Percentiles rank a stretch among this genome's conserved stretches.
phyloP scores from a whole-genome alignment of 2,113 vertebrate genomes.

The Ursus arctos region DNA sequence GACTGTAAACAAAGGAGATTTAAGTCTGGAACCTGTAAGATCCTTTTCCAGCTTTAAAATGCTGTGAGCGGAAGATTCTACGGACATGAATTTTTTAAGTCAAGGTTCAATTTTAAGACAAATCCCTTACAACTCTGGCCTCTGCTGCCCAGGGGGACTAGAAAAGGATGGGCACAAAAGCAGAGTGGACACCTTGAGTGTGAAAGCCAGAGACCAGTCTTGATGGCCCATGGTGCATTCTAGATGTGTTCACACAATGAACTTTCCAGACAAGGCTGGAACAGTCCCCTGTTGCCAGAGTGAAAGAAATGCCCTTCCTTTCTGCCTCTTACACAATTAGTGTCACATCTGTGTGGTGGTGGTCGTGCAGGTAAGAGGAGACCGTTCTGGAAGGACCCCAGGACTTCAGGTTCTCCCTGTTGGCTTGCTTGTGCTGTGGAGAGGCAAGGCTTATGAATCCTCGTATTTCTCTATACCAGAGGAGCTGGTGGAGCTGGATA shows the following conservation, averaged over 20 bases:
- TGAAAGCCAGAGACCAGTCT: neutral
- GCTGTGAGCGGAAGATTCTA: neutral
- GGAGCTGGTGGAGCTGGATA: neutral
- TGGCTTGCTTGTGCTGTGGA: neutral
- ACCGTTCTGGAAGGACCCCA: neutral
- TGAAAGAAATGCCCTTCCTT: neutral
- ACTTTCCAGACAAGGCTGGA: neutral
- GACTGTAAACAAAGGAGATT: neutral
- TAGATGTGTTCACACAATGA: neutral
- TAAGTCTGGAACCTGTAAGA: neutral
- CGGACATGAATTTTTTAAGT: neutral
- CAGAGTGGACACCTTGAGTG: neutral
- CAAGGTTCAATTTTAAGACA: neutral
- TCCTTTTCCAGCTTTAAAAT: constrained; percentile 12
- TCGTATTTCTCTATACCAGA: neutral
- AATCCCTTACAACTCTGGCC: neutral
- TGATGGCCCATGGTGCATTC: neutral
- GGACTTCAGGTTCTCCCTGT: neutral
- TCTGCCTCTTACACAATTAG: too few species aligned
- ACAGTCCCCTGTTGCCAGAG: neutral
- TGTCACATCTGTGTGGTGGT: neutral
- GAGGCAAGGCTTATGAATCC: neutral
- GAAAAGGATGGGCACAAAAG: neutral
- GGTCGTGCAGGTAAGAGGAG: neutral
- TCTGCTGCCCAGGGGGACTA: neutral